These are phyloP conservation scores for Gavia stellata DNA, from an alignment of 2,113 vertebrate species.

Conservation along the genomic window DNA sequence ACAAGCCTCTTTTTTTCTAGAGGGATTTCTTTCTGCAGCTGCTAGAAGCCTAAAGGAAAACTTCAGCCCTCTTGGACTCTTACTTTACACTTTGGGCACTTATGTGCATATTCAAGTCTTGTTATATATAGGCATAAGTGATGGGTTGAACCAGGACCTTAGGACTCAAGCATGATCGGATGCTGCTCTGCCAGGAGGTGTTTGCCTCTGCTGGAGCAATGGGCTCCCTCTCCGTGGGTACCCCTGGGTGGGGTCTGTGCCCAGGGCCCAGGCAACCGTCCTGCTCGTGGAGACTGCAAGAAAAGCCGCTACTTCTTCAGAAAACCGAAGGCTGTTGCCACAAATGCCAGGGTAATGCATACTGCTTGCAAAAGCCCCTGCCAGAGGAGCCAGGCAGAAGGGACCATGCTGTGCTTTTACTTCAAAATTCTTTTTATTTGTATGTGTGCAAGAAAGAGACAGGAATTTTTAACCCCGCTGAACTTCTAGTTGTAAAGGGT, in stretches of 20 bases:
- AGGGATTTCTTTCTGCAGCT: background rate
- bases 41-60: background rate
- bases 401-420: background rate
- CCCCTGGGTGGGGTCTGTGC: background rate
- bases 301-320: background rate
- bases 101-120: background rate
- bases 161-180: fast-evolving
- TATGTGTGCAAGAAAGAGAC: background rate
- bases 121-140: background rate
- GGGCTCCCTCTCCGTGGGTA: background rate
- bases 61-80: background rate
- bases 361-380: background rate
- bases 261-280: background rate
- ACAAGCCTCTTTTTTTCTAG: background rate
- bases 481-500: background rate
- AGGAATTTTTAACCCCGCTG: background rate
- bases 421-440: background rate
- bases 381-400: background rate
- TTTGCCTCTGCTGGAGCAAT: background rate
- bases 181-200: background rate
- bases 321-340: background rate
- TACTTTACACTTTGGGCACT: background rate
- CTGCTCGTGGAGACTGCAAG: background rate
- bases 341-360: background rate
- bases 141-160: background rate